These are phyloP conservation scores for Columbina picui DNA, from an alignment of 2,113 vertebrate species.

Conservation along the genomic window DNA sequence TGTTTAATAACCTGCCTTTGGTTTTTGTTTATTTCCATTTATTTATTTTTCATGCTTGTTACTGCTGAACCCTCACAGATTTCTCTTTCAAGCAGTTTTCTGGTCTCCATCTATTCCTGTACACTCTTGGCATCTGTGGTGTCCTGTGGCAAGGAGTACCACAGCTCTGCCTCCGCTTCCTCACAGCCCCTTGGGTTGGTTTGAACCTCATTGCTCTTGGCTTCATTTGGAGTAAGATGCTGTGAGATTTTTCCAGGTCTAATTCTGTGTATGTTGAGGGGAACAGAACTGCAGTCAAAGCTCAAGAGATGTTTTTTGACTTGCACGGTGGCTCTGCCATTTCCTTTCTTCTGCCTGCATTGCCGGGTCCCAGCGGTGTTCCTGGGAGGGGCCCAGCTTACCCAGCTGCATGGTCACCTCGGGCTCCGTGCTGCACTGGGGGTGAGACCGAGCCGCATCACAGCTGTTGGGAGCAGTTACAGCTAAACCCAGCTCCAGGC, in stretches of 20 bases:
- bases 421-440: rapidly evolving
- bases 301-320: neutral
- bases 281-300: neutral
- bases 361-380: neutral
- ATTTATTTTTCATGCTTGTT: neutral
- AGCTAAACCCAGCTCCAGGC: neutral
- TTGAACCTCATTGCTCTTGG: rapidly evolving
- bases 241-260: neutral
- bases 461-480: rapidly evolving
- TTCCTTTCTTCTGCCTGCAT: neutral
- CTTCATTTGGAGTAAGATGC: neutral
- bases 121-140: neutral
- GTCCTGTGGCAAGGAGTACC: neutral
- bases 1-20: neutral
- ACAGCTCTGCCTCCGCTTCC: neutral
- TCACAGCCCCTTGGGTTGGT: neutral
- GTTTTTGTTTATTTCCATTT: neutral
- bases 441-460: neutral
- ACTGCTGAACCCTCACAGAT: neutral
- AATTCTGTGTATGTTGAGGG: neutral
- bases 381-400: neutral
- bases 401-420: neutral
- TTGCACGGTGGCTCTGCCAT: neutral
- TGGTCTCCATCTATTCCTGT: neutral
- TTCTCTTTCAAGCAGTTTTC: neutral